Base-by-base conservation (phyloP, 2,888 invertebrate species). In the Prosopocoilus inquinatus region DNA sequence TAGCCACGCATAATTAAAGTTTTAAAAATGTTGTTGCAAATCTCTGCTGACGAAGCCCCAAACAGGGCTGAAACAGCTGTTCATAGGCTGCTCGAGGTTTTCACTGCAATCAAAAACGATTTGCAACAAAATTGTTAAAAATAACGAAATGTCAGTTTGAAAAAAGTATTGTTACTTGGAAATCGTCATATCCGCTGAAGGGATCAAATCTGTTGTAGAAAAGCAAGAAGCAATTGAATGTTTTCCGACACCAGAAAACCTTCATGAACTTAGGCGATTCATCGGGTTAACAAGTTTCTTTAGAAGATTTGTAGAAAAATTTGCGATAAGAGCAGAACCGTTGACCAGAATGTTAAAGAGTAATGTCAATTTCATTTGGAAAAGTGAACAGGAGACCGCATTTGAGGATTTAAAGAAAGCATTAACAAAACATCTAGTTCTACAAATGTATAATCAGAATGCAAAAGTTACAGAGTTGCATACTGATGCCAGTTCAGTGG, bases 401-500 rank as follows among this genome's bases (percentile, higher is more conserved):
- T 66, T 67, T 44, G 36, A 57, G 11, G 12, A 34, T 16, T 39
- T 64, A 13, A 65, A 68, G 36, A 33, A 52, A 36, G 35, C 48
- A 12, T 41, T 67, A 9, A 34, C 53, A 8, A 38, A 16, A 12
- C 32, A 58, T 50, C 63, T 62, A 16, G 62, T 61, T 8, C 32
- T 66, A 33, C 51, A 55, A 2, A 64, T 67, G 13, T 63, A 53
- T 39, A 46, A 50, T 11, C 57, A 47, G 50, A 54, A 50, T 8
- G 36, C 20, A n/a, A 20, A 20, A 20, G 34, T 60, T 15, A 63
- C 47, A 9, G 60, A 67, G 34, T 12, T 64, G 7, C 64, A 68
- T 20, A 67, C 64, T 4, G 69, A 70, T 39, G 65, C 69, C 15
- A 57, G 64, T 53, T 47, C 46, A 41, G 9, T 56, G 28, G 68